Base-by-base conservation (phyloP, 2,888 invertebrate genomes). In the Cylloceria caligata region DNA sequence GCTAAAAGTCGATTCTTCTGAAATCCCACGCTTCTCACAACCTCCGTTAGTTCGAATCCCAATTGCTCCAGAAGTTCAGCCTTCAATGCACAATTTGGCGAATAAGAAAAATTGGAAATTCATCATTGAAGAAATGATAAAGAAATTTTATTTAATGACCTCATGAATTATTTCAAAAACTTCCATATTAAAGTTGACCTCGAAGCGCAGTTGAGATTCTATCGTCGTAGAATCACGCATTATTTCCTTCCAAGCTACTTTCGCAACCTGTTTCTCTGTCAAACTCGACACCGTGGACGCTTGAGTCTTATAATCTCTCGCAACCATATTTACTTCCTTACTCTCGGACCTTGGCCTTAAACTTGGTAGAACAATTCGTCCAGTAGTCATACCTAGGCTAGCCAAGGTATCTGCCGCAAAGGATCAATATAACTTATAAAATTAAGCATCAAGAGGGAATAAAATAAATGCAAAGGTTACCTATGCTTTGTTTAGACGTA, bases 41-140 rank as follows among this genome's bases (percentile, higher is more conserved):
- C 91, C 0, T 93, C 89, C 0, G 95, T 94, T 57, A 96, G 86
- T 39, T 93, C 88, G 83, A 94, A 95, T 1, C 96, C 96, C 52
- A 97, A 90, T 87, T 95, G 95, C 88, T 97, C 97, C 93, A 97
- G 94, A 1, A 96, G 93, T 90, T 96, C 96, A 0, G 96, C 96
- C 77, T 83, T 52, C 13, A 57, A 24, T 9, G 19, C 11, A 34
- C 1, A 7, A 69, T 47, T 34, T 62, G 2, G 6, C 30, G 16
- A 27, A 60, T 55, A 39, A 24, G 21, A 72, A 39, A 74, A 78
- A 47, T 39, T 30, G 30, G 57, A 21, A 27, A n/a, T 13, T 64
- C n/a, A 36, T 11, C 5, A 21, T 62, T 27, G 24, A 71, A 47
- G 52, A 39, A 16, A 55, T 67, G n/a, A 49, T 39, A 47, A 47